phyloP scores from a whole-genome alignment of 1,140 invertebrate species.

The Maniola jurtina region DNA sequence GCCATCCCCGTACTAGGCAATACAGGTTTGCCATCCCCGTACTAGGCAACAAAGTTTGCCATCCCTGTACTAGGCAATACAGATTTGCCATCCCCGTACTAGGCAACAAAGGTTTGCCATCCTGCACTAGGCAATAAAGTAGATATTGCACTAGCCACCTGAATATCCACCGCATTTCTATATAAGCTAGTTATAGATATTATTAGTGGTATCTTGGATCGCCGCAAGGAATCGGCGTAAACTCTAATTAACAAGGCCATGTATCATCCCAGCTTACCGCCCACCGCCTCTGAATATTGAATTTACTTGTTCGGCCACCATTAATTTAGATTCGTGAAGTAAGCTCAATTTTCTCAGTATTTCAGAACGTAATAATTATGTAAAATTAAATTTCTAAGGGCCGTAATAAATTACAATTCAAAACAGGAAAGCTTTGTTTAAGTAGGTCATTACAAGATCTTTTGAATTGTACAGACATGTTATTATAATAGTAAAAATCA shows the following conservation, averaged over 20 bases:
- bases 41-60: no score
- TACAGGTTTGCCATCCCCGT: no score
- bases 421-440: not conserved
- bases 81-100: no score
- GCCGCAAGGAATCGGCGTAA: not conserved
- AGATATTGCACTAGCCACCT: no score
- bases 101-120: no score
- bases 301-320: not conserved
- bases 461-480: not conserved
- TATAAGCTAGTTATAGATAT: no score
- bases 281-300: not conserved
- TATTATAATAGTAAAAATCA: no score
- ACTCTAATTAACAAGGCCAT: not conserved
- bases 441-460: not conserved
- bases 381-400: not conserved
- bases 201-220: not conserved
- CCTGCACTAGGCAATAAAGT: no score
- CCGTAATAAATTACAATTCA: not conserved
- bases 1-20: no score
- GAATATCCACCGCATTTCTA: no score
- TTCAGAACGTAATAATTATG: not conserved
- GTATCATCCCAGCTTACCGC: not conserved
- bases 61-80: no score
- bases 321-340: not conserved
- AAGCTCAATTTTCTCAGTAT: not conserved